Evolutionary conservation across 2,797 vertebrate genomes (phyloP), one percentile per base, ranked within the genome.

Genomic region (Alfaro cultratus): DNA sequence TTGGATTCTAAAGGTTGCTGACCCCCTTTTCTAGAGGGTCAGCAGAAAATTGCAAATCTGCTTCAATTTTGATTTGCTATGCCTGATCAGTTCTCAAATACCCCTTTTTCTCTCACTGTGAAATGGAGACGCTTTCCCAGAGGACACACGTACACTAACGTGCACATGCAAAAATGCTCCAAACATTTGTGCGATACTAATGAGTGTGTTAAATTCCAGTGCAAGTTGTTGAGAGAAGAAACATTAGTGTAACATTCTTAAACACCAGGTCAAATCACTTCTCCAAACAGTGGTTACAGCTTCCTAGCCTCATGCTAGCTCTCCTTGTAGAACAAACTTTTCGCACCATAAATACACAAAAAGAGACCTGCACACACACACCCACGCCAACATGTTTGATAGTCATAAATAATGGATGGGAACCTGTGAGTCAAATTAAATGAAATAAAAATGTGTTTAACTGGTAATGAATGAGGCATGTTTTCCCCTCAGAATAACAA

Each of bases 361-460:
- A 36, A 74, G 34, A 64, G 34, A 23, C 75, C 45, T 76, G 57
- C 36, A 73, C 49, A 77, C 51, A 29, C 36, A 77, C 46, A 45
- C 18, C 73, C 67, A 23, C 53, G 45, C 72, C 62, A 57, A 82
- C 43, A 78, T 36, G 41, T 70, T 82, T 77, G 80, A 87, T 85
- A 83, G 83, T 92, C 84, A 93, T 94, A 93, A 91, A 94, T 94
- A 92, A 92, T 79, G 71, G 78, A 91, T 92, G 93, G 94, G 89
- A 94, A 91, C 89, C 81, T 93, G 80, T 93, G 90, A 93, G 93
- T 92, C 88, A 94, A 94, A 95, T 93, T 94, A 94, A 86, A 90
- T 46, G 64, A 93, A 94, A 93, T 91, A 91, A 94, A 46, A 95
- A 94, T 86, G 90, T 89, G 89, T 92, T 88, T 94, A 73, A 21